Evolutionary conservation across 2,888 invertebrate species (phyloP).

Genomic region (Cephus nigrinus): DNA sequence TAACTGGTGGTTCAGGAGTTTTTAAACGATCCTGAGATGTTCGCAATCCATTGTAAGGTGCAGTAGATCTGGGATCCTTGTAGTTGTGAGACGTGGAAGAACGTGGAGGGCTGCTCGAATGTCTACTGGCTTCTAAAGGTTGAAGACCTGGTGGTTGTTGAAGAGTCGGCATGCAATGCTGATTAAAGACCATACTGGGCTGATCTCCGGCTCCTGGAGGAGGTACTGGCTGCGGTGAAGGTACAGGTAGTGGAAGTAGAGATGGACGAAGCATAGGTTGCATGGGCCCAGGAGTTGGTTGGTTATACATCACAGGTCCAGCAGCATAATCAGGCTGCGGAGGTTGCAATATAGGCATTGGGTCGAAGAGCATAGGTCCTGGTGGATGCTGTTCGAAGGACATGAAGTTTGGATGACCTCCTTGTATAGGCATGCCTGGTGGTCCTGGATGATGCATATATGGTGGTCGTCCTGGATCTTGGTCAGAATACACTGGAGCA

Average conservation of each 20-base stretch:
- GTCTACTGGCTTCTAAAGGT: constrained; percentile 5
- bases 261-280: constrained; percentile 27
- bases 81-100: constrained; percentile 28
- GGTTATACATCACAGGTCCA: constrained; percentile 51
- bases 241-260: constrained; percentile 26
- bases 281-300: constrained; percentile 34
- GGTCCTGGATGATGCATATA: constrained; percentile 32
- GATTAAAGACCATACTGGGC: constrained; percentile 19
- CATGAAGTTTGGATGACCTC: constrained; percentile 39
- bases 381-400: constrained; percentile 43
- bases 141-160: neutral
- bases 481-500: constrained; percentile 12
- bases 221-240: constrained; percentile 40
- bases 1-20: constrained; percentile 64
- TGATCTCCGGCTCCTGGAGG: constrained; percentile 32
- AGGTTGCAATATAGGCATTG: constrained; percentile 31
- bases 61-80: constrained; percentile 23
- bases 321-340: constrained; percentile 44
- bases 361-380: constrained; percentile 47
- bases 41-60: constrained; percentile 39
- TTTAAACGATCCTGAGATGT: constrained; percentile 50
- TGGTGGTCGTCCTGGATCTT: constrained; percentile 10
- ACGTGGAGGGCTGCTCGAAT: constrained; percentile 6
- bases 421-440: constrained; percentile 23
- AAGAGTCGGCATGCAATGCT: constrained; percentile 11